Evolutionary conservation across 2,888 invertebrate genomes (phyloP).

Genomic region (Toxonevra muliebris): DNA sequence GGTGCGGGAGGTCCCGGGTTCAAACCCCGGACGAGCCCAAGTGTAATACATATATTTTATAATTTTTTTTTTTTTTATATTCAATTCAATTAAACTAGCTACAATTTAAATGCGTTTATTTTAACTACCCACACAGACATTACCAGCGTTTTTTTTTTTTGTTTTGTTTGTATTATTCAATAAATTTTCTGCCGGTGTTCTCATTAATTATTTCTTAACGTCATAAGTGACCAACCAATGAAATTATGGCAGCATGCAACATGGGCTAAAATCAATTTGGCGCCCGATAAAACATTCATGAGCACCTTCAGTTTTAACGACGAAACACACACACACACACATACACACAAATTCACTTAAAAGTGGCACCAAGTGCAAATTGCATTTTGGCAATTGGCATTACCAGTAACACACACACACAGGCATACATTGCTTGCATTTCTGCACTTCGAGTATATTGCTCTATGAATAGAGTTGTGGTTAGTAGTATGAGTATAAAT

Average conservation of each 20-base stretch:
- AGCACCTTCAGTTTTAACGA: slow-evolving; percentile 4
- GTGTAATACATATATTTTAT: too few relatives aligned
- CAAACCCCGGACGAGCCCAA: too few relatives aligned
- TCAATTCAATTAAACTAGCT: too few relatives aligned
- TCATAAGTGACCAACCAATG: too few relatives aligned
- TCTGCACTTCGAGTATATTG: background rate
- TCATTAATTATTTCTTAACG: too few relatives aligned
- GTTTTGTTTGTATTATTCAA: too few relatives aligned
- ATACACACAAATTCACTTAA: slow-evolving; percentile 16
- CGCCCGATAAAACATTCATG: slow-evolving; percentile 29
- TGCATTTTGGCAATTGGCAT: slow-evolving; percentile 23
- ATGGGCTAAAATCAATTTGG: slow-evolving; percentile 28
- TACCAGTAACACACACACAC: slow-evolving; percentile 1
- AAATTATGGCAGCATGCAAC: slow-evolving; percentile 11
- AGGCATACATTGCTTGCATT: background rate
- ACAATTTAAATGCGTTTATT: too few relatives aligned
- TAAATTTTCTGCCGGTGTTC: too few relatives aligned
- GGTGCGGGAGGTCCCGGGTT: too few relatives aligned
- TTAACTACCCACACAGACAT: too few relatives aligned
- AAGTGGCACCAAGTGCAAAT: slow-evolving; percentile 25
- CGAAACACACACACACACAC: background rate
- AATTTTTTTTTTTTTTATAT: too few relatives aligned
- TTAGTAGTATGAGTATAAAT: background rate
- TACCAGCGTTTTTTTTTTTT: too few relatives aligned
- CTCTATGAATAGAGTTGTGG: background rate